Conservation (phyloP, 2,888 invertebrate genomes). For the Oxytorus armatus region DNA sequence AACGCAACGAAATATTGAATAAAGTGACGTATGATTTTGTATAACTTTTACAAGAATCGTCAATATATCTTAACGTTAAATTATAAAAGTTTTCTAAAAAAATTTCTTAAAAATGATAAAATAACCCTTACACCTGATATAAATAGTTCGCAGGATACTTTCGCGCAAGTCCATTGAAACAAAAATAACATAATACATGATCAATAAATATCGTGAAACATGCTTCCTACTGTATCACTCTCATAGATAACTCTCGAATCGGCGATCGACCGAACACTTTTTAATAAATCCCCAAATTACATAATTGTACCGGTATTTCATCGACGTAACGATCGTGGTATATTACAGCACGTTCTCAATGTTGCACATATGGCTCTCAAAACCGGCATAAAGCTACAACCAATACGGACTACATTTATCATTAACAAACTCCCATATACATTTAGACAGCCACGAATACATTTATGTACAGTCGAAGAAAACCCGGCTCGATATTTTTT, state of each 20-base stretch:
- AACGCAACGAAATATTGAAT: slow-evolving; percentile 1
- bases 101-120: too few species aligned
- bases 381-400: slow-evolving; percentile 27
- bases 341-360: slow-evolving; percentile 54
- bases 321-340: slow-evolving; percentile 62
- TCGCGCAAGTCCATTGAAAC: too few species aligned
- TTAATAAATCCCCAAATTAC: slow-evolving; percentile 58
- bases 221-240: too few species aligned
- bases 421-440: slow-evolving; percentile 25
- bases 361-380: slow-evolving; percentile 50
- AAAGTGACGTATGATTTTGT: not conserved
- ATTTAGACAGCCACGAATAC: not conserved
- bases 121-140: too few species aligned
- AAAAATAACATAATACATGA: too few species aligned
- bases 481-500: slow-evolving; percentile 1
- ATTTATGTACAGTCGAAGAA: not conserved
- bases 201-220: too few species aligned
- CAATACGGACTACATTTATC: slow-evolving; percentile 37
- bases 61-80: too few species aligned
- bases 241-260: not conserved
- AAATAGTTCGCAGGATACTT: too few species aligned
- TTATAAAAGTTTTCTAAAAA: too few species aligned
- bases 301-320: slow-evolving; percentile 60
- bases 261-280: slow-evolving; percentile 14
- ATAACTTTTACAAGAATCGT: too few species aligned